A percentile compares a stretch with the other conserved stretches of the same genome.
These are phyloP conservation scores for Pogonocichla stellata DNA, from an alignment of 2,113 vertebrate species.

Conservation along the genomic window DNA sequence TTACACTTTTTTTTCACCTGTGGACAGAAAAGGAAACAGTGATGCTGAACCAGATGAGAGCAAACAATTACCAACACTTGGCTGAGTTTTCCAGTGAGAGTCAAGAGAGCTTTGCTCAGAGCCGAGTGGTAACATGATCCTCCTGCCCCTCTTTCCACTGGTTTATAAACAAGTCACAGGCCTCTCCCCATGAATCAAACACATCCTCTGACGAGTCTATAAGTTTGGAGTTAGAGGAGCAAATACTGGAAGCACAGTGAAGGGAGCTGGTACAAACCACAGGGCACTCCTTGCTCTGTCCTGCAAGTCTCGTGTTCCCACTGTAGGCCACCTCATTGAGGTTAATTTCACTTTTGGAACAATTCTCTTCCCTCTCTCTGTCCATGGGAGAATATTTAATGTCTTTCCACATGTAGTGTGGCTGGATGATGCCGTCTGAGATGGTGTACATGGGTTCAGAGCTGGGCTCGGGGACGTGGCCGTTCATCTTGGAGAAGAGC, in stretches of 20 bases:
- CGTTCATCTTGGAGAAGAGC: constrained; percentile 90
- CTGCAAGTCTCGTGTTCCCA: constrained; percentile 71
- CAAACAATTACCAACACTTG: constrained; percentile 56
- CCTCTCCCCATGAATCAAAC: constrained; percentile 92
- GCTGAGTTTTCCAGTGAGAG: constrained; percentile 46
- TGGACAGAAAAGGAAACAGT: constrained; percentile 25
- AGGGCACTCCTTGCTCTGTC: constrained; percentile 83
- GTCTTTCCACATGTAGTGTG: constrained; percentile 88
- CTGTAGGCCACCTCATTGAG: constrained; percentile 87
- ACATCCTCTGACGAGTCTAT: constrained; percentile 93
- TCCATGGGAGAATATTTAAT: constrained; percentile 82
- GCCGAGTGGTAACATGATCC: constrained; percentile 91
- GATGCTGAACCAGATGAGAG: constrained; percentile 51
- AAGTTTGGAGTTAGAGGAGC: constrained; percentile 91
- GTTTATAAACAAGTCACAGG: constrained; percentile 87
- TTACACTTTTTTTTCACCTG: background rate
- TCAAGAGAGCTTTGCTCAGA: constrained; percentile 77
- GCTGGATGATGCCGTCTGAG: constrained; percentile 88
- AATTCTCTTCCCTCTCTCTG: constrained; percentile 77
- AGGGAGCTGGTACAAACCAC: constrained; percentile 89
- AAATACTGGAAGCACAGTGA: constrained; percentile 94
- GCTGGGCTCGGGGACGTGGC: constrained; percentile 79
- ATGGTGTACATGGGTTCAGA: constrained; percentile 87
- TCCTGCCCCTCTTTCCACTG: constrained; percentile 90
- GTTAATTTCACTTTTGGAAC: constrained; percentile 87